These are phyloP conservation scores for Cremastobaeus sp. DNA, from an alignment of 2,888 invertebrate genomes.

Conservation along the genomic window DNA sequence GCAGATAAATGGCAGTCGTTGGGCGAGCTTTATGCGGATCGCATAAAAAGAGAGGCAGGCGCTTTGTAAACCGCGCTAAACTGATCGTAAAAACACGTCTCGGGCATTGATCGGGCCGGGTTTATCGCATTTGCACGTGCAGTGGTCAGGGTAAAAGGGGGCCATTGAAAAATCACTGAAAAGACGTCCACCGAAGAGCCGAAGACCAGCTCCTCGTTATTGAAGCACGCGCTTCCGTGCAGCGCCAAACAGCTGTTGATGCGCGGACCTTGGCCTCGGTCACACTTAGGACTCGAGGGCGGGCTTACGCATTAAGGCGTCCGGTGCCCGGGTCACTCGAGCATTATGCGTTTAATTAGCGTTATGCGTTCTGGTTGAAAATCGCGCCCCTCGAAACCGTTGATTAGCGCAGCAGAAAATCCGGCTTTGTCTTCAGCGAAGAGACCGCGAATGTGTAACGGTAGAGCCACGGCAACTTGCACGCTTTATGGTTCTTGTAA, in stretches of 20 bases:
- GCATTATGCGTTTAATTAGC: conserved; percentile 30
- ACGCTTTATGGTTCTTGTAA: conserved; percentile 24
- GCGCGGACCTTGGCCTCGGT: conserved; percentile 52
- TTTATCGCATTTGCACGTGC: conserved; percentile 32
- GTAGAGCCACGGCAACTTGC: conserved; percentile 23
- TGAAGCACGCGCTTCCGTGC: conserved; percentile 7
- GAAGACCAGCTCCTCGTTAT: conserved; percentile 11
- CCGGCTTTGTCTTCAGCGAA: too few relatives aligned
- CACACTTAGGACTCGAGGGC: conserved; percentile 17
- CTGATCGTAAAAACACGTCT: conserved; percentile 25
- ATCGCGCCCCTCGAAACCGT: conserved; percentile 6
- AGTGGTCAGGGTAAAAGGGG: conserved; percentile 17
- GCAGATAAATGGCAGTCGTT: conserved; percentile 14
- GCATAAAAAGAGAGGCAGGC: conserved; percentile 27
- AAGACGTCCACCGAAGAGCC: conserved; percentile 38
- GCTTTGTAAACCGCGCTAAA: conserved; percentile 16
- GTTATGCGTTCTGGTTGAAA: background rate
- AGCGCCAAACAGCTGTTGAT: conserved; percentile 34
- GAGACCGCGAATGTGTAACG: conserved; percentile 24
- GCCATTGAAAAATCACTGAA: conserved; percentile 30
- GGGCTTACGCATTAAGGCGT: background rate
- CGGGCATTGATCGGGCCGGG: conserved; percentile 16
- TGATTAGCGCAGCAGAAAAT: too few relatives aligned
- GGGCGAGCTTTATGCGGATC: conserved; percentile 14
- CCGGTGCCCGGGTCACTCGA: conserved; percentile 5